phyloP scores from a whole-genome alignment of 2,888 invertebrate genomes.

The Oxycera nigricornis region DNA sequence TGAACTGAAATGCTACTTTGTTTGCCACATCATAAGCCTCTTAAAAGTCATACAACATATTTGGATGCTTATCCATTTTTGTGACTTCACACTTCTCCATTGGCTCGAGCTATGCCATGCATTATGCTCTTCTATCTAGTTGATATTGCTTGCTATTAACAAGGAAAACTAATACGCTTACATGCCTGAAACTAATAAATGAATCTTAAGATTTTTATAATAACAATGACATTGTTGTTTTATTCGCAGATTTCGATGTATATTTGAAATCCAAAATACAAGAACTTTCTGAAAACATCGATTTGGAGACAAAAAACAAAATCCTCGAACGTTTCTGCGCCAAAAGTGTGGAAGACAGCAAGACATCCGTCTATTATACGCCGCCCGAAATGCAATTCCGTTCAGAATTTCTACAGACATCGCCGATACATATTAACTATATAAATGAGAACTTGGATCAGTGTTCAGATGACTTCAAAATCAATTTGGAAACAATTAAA shows the following conservation, averaged over 20 bases:
- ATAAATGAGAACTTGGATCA: slow-evolving; percentile 58
- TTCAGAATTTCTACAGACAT: slow-evolving; percentile 61
- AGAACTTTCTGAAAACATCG: slow-evolving; percentile 52
- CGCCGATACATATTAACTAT: slow-evolving; percentile 65
- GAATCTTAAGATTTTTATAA: not conserved
- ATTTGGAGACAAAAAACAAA: slow-evolving; percentile 51
- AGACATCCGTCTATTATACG: slow-evolving; percentile 80
- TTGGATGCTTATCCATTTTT: no score
- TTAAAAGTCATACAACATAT: no score
- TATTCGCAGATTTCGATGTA: slow-evolving; percentile 58
- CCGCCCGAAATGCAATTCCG: slow-evolving; percentile 72
- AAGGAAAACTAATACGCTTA: not conserved
- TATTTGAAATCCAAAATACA: slow-evolving; percentile 59
- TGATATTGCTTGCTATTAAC: not conserved
- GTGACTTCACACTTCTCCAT: no score
- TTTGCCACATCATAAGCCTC: no score
- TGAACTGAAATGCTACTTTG: no score
- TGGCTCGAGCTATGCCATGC: not conserved
- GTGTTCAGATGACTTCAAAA: slow-evolving; percentile 53
- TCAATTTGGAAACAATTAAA: slow-evolving; percentile 49
- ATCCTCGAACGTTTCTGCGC: slow-evolving; percentile 53
- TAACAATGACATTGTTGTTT: slow-evolving; percentile 6
- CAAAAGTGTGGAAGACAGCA: slow-evolving; percentile 64
- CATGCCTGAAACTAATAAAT: not conserved
- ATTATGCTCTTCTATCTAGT: not conserved